Evolutionary conservation across 2,113 vertebrate species (phyloP), one percentile per base, ranked within the genome.

Genomic region (Naja naja): DNA sequence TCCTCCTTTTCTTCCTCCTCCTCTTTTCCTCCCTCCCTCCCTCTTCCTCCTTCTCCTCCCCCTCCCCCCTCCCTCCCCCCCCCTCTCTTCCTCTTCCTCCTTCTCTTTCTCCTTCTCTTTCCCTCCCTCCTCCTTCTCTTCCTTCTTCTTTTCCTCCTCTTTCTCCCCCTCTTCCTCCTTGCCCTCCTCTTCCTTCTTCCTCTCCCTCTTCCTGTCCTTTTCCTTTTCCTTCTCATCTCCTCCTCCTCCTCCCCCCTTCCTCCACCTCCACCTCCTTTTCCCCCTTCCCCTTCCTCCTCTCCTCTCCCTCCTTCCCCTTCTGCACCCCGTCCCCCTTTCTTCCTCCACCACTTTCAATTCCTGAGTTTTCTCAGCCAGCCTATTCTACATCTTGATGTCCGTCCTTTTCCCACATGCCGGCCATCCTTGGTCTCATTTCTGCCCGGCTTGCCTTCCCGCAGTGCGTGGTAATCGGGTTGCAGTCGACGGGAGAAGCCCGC

Each of bases 381-480:
- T 22, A 2, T 39, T 43, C 6, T 16, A 22, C 74, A 43, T 9
- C 34, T 81, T 39, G 74, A 39, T 9, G n/a, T 74, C 39, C 18
- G 5, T 8, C 7, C 16, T 34, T 39, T 74, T 43, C 8, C 34
- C 74, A 81, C 74, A 22, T 43, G 74, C 74, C 20, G 34, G 6
- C 16, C 74, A 22, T 81, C 74, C 34, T 81, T 20, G 74, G 34
- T 43, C 34, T 81, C 34, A 22, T 34, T 81, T 81, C 34, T 81
- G 6, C 74, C 49, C n/a, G 9, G 0, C 2, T 58, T 23, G 91
- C 1, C 74, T 64, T 90, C 94, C 94, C 0, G 0, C 96, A 99
- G 99, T 99, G 99, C 20, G 97, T 99, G 0, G 99, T 99, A 88
- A 99, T 99, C 0, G 99, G 99, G 18, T 98, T 99, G 93, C 99